Conservation (phyloP, 2,888 invertebrate genomes). For the Drosophila ezoana region DNA sequence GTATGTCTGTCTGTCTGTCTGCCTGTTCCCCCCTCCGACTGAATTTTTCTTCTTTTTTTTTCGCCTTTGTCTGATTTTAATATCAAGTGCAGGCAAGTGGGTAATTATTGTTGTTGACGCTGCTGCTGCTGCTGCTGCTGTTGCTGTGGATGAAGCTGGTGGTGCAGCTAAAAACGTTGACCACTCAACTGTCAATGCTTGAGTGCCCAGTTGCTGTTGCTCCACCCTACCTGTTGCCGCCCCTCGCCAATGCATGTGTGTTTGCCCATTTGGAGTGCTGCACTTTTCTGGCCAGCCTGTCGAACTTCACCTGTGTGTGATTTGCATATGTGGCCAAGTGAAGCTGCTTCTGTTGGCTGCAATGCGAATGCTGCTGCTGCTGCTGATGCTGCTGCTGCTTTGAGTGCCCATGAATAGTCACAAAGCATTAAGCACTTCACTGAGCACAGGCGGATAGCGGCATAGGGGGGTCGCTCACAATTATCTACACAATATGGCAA, state of each 20-base stretch:
- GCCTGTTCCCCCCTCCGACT: conserved; percentile 3
- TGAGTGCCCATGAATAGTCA: conserved; percentile 81
- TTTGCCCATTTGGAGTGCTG: conserved; percentile 78
- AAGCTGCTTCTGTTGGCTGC: conserved; percentile 77
- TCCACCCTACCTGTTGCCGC: conserved; percentile 28
- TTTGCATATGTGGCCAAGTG: conserved; percentile 76
- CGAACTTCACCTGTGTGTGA: conserved; percentile 79
- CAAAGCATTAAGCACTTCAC: conserved; percentile 80
- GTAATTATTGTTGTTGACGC: conserved; percentile 78
- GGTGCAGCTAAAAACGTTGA: conserved; percentile 76
- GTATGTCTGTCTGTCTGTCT: conserved; percentile 1
- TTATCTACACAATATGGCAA: conserved; percentile 82
- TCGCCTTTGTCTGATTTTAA: conserved; percentile 79
- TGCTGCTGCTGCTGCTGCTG: conserved; percentile 40
- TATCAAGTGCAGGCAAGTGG: conserved; percentile 80
- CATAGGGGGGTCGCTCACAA: conserved; percentile 58
- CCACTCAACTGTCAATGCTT: conserved; percentile 81
- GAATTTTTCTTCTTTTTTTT: conserved; percentile 25
- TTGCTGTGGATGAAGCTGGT: conserved; percentile 31
- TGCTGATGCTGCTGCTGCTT: conserved; percentile 55
- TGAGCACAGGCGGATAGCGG: conserved; percentile 26
- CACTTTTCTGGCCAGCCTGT: conserved; percentile 78
- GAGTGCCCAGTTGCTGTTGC: conserved; percentile 66
- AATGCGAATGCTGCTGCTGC: conserved; percentile 44
- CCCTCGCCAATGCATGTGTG: conserved; percentile 38